Base-by-base conservation (phyloP, 2,797 vertebrate species). In the Chrysocyon brachyurus region DNA sequence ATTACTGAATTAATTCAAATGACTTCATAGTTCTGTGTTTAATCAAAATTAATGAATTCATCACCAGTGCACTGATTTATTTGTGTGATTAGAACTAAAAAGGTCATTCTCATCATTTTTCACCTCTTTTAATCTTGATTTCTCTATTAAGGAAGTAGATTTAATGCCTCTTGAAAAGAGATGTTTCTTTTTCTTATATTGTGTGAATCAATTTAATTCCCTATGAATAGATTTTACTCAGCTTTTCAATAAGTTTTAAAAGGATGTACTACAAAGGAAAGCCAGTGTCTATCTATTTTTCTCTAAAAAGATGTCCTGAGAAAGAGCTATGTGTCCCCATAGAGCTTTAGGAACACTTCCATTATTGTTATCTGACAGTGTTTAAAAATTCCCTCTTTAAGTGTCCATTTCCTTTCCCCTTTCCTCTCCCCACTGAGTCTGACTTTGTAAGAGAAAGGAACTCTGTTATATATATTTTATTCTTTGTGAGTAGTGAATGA, bases 61-160 rank as follows among this genome's bases (percentile, higher is more conserved):
- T 97, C 92, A 96, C 52, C 86, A 56, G 73, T 72, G 85, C 15
- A 6, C 6, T 97, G 96, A 98, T 96, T 97, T 84, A 90, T 95
- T 98, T 91, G 93, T 97, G 90, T 93, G 97, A 98, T 98, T 96
- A 97, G 96, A 97, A 91, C 79, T 91, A 96, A 95, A 98, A 98
- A 98, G 96, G 0, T 94, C 96, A 98, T 96, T 93, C 82, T 98
- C 81, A 87, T 95, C 78, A 97, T 97, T 97, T 87, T 97, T 28
- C 77, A 97, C 70, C 91, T 92, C 36, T 95, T 98, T 97, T 88
- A 96, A 87, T 92, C 96, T 96, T 96, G 79, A 63, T 91, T 96
- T 63, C 66, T 92, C 22, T 86, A 94, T 93, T 97, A 77, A 90
- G 31, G 26, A 97, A 96, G 94, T 68, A 98, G 81, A 97, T 97